Conservation (phyloP, 2,888 invertebrate genomes). For the Pristionchus entomophagus region DNA sequence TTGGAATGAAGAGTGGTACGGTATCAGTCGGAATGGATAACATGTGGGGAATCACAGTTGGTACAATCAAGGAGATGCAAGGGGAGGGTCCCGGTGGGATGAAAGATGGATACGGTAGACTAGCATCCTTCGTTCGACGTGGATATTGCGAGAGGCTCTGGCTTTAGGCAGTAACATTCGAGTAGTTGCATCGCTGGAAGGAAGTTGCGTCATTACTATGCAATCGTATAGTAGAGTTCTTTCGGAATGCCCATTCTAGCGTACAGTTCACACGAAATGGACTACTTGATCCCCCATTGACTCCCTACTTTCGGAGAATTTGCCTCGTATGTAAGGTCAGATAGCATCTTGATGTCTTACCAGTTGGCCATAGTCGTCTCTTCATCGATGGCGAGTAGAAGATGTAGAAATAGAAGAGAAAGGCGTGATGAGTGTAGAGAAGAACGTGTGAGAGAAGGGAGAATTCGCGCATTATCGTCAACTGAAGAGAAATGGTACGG, state of each 20-base stretch:
- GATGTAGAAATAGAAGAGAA: slow-evolving; percentile 73
- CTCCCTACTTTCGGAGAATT: too few relatives aligned
- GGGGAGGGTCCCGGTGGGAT: neutral
- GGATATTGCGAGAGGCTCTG: slow-evolving; percentile 47
- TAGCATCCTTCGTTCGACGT: neutral
- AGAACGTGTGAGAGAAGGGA: slow-evolving; percentile 68
- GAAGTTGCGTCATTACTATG: neutral
- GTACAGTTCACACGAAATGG: too few relatives aligned
- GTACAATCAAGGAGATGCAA: neutral
- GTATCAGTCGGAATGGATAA: neutral
- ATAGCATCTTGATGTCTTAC: neutral
- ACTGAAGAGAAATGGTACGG: neutral
- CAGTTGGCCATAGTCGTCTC: slow-evolving; percentile 65
- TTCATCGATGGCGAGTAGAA: slow-evolving; percentile 74
- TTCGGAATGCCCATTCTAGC: too few relatives aligned
- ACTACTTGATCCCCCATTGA: too few relatives aligned
- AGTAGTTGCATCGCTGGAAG: slow-evolving; percentile 68
- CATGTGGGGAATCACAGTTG: neutral
- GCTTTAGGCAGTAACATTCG: slow-evolving; percentile 74
- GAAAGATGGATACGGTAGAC: neutral
- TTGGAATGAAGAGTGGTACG: neutral
- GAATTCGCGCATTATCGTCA: slow-evolving; percentile 59
- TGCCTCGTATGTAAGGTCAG: too few relatives aligned
- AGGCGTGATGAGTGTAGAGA: slow-evolving; percentile 73
- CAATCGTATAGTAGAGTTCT: too few relatives aligned